Percentiles rank a stretch among this genome's conserved stretches.
Conservation (phyloP, 2,797 vertebrate species). For the Microctenopoma stevenorrisi region DNA sequence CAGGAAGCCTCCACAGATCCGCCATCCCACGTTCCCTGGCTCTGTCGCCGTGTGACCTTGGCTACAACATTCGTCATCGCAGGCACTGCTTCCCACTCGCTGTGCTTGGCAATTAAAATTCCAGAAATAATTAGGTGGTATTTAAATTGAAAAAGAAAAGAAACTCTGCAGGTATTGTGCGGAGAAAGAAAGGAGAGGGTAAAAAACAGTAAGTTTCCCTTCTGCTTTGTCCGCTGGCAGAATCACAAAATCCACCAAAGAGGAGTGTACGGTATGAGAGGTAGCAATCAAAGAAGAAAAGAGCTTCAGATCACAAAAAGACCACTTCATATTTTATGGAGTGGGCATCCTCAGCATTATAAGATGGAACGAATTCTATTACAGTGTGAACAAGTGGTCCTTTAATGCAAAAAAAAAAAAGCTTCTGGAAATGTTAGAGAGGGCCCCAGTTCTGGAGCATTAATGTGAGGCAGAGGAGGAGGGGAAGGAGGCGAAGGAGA, state of each 20-base stretch:
- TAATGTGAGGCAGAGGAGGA: constrained; percentile 46
- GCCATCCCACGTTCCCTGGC: constrained; percentile 66
- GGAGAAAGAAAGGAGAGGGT: constrained; percentile 16
- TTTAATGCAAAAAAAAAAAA: constrained; percentile 53
- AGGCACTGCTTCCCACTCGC: constrained; percentile 63
- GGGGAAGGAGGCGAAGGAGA: constrained; percentile 42
- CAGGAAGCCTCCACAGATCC: constrained; percentile 67
- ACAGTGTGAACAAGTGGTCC: constrained; percentile 69
- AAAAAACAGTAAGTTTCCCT: constrained; percentile 31
- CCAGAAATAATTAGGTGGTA: constrained; percentile 71
- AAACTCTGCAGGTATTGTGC: constrained; percentile 19
- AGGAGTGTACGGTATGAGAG: constrained; percentile 46
- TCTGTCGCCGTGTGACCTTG: constrained; percentile 73
- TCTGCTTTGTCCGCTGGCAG: constrained; percentile 40
- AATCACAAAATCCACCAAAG: constrained; percentile 45
- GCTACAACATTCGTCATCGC: constrained; percentile 59
- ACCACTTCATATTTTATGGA: constrained; percentile 72
- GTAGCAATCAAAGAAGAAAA: constrained; percentile 72
- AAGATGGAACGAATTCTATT: constrained; percentile 75
- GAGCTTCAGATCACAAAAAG: constrained; percentile 71
- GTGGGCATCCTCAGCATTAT: constrained; percentile 71
- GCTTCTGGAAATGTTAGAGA: constrained; percentile 38
- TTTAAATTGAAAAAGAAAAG: constrained; percentile 53
- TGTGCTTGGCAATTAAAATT: constrained; percentile 71
- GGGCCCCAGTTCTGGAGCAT: constrained; percentile 47